Percentiles rank a stretch among this genome's conserved stretches.
phyloP scores from a whole-genome alignment of 2,888 invertebrate species.

The Sclerodermus sp. region DNA sequence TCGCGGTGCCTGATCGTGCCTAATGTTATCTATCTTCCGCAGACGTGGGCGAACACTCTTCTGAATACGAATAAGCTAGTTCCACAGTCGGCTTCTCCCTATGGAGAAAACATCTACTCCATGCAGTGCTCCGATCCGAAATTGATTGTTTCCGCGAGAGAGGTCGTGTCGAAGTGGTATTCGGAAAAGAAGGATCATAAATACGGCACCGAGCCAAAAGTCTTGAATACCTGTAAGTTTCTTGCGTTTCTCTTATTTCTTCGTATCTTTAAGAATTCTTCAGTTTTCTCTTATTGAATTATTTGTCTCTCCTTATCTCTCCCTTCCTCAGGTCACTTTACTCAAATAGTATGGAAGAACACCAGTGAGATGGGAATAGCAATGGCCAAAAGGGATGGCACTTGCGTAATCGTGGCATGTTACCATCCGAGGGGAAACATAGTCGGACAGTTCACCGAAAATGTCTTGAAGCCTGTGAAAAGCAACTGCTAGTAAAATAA shows the following conservation, averaged over 20 bases:
- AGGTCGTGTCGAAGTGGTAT: conserved; percentile 77
- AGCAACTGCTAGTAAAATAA: conserved; percentile 29
- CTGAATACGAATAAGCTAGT: conserved; percentile 53
- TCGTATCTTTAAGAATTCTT: background rate
- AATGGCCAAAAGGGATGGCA: conserved; percentile 65
- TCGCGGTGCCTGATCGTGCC: too few species aligned
- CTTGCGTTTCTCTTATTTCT: background rate
- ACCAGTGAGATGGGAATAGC: conserved; percentile 76
- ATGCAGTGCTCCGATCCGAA: conserved; percentile 70
- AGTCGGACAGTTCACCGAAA: conserved; percentile 59
- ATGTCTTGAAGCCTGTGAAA: conserved; percentile 51
- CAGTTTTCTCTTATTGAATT: background rate
- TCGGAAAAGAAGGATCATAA: conserved; percentile 72
- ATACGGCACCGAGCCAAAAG: conserved; percentile 69
- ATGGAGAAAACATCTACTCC: conserved; percentile 71
- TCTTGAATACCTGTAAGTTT: conserved; percentile 66
- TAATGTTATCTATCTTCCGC: too few species aligned
- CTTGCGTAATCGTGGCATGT: conserved; percentile 65
- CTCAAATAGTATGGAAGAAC: conserved; percentile 82
- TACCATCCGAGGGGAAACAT: conserved; percentile 68
- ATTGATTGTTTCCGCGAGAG: conserved; percentile 67
- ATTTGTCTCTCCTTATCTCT: too few species aligned
- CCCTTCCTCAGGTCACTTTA: conserved; percentile 59
- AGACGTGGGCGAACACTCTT: conserved; percentile 53
- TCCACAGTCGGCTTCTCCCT: conserved; percentile 52